A percentile compares a stretch with the other conserved stretches of the same genome.
Conservation (phyloP, 2,888 invertebrate species). For the Leptinotarsa rubiginosa region DNA sequence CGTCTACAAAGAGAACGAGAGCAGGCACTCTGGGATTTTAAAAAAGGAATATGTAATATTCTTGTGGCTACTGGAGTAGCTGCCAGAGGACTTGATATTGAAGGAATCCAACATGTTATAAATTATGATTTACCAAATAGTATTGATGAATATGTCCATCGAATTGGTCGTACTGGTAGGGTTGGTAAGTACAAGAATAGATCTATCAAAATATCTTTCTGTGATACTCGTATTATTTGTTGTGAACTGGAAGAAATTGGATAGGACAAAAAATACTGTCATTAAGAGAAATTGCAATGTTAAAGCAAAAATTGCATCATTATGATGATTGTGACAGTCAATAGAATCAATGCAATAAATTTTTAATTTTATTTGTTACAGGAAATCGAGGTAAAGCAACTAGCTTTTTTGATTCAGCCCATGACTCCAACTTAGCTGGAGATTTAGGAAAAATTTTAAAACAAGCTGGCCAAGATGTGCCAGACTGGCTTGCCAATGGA, state of each 20-base stretch:
- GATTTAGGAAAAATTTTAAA: conserved; percentile 80
- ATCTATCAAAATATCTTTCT: no score
- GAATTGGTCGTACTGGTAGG: conserved; percentile 94
- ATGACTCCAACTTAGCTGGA: conserved; percentile 73
- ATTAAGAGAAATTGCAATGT: no score
- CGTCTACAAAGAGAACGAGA: conserved; percentile 80
- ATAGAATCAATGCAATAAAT: not conserved
- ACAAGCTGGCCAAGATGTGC: conserved; percentile 83
- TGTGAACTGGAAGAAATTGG: no score
- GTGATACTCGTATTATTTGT: no score
- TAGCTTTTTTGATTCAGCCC: conserved; percentile 79
- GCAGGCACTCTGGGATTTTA: conserved; percentile 82
- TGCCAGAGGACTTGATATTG: conserved; percentile 91
- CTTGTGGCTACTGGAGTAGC: conserved; percentile 96
- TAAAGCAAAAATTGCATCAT: no score
- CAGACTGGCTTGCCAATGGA: conserved; percentile 76
- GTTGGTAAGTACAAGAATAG: conserved; percentile 72
- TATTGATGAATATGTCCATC: conserved; percentile 94
- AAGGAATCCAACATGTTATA: conserved; percentile 87
- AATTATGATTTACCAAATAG: conserved; percentile 92
- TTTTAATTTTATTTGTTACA: conserved; percentile 34
- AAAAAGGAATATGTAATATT: conserved; percentile 74
- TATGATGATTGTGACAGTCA: no score
- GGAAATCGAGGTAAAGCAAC: conserved; percentile 85
- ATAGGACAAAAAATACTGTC: no score